phyloP scores from a whole-genome alignment of 1,140 invertebrate genomes.

The Micrasema minimum region DNA sequence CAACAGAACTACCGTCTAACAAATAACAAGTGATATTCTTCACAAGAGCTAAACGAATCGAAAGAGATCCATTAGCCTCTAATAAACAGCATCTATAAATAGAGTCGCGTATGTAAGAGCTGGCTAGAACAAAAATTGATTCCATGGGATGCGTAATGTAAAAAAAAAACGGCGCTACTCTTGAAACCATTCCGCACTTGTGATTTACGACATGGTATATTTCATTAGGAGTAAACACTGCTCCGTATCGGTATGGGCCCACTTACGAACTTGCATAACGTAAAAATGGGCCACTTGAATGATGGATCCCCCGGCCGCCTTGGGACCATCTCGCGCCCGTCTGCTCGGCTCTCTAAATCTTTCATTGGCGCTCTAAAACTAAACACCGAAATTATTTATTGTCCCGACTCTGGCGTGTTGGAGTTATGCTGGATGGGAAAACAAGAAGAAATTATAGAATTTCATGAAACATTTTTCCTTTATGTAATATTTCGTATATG shows the following conservation, averaged over 20 bases:
- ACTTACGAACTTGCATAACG: slow-evolving; percentile 41
- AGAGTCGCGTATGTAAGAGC: background rate
- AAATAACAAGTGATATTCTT: no score
- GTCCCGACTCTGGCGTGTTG: background rate
- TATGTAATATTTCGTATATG: no score
- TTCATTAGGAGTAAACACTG: slow-evolving; percentile 53
- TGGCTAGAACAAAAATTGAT: slow-evolving; percentile 10
- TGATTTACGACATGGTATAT: slow-evolving; percentile 52
- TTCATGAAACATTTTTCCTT: no score
- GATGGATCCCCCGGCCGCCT: slow-evolving; percentile 12
- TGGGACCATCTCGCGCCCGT: background rate
- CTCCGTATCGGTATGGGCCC: slow-evolving; percentile 24
- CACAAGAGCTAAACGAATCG: no score
- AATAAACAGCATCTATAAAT: slow-evolving; percentile 32
- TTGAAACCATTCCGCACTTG: slow-evolving; percentile 50
- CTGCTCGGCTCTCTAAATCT: slow-evolving; percentile 39
- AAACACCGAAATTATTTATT: slow-evolving; percentile 41
- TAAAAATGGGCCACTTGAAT: slow-evolving; percentile 41
- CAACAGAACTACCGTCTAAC: no score
- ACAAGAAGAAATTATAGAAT: no score
- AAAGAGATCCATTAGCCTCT: slow-evolving; percentile 29
- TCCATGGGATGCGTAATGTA: slow-evolving; percentile 21
- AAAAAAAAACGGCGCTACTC: slow-evolving; percentile 29
- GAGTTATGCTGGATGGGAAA: no score
- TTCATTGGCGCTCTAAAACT: slow-evolving; percentile 44